phyloP scores from a whole-genome alignment of 2,888 invertebrate genomes.

The Crematogaster levior region DNA sequence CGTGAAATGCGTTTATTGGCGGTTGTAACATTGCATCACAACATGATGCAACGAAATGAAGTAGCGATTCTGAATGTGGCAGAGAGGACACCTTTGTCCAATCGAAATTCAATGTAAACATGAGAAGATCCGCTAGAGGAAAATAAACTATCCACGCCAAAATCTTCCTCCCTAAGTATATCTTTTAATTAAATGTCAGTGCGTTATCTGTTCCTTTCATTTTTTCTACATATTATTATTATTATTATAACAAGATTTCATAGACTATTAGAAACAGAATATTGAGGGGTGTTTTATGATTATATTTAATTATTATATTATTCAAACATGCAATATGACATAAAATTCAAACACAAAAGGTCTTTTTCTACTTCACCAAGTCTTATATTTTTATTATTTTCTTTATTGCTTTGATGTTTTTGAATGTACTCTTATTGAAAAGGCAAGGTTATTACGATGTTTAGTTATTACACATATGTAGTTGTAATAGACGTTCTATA shows the following conservation, averaged over 20 bases:
- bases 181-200: conserved; percentile 56
- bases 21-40: conserved; percentile 8
- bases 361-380: neutral
- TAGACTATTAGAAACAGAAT: neutral
- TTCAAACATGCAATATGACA: neutral
- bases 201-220: neutral
- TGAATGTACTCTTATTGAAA: neutral
- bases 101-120: conserved; percentile 75
- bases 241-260: neutral
- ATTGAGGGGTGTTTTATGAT: neutral
- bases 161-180: conserved; percentile 2
- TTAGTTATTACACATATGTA: neutral
- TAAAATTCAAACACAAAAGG: too few species aligned
- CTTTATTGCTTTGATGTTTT: neutral
- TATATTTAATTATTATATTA: too few species aligned
- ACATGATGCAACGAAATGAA: conserved; percentile 28
- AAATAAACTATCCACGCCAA: conserved; percentile 12
- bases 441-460: neutral
- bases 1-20: conserved; percentile 6
- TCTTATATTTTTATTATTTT: neutral
- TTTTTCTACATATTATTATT: neutral
- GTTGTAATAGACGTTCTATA: neutral
- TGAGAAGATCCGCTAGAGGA: conserved; percentile 24
- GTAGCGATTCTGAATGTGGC: conserved; percentile 44
- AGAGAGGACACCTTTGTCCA: conserved; percentile 62